Evolutionary conservation across 2,797 vertebrate genomes (phyloP).

Genomic region (Gymnothorax reevesii): DNA sequence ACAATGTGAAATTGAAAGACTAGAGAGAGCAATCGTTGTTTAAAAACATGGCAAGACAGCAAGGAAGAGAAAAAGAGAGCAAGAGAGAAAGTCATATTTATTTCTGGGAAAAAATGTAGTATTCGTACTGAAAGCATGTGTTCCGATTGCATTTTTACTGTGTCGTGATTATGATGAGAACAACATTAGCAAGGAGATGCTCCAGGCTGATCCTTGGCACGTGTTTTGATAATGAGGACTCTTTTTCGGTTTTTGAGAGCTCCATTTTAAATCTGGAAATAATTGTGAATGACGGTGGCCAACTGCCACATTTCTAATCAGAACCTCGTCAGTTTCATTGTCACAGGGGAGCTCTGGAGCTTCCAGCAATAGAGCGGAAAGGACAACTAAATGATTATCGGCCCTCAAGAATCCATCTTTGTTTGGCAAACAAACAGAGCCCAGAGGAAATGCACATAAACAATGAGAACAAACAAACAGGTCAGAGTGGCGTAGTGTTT

Average conservation of each 20-base stretch:
- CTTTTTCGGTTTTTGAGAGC: neutral
- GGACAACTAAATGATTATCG: conserved; percentile 11
- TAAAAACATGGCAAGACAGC: neutral
- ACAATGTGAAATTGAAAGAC: neutral
- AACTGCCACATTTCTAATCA: neutral
- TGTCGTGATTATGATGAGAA: neutral
- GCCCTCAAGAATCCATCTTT: conserved; percentile 11
- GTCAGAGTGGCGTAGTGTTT: neutral
- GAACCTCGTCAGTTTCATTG: neutral
- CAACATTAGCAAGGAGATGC: neutral
- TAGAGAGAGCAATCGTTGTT: neutral
- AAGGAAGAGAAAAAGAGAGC: neutral
- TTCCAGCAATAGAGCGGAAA: neutral
- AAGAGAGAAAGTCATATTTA: neutral
- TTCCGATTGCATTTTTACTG: neutral
- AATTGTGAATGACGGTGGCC: neutral
- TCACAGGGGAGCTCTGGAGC: neutral
- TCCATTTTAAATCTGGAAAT: neutral
- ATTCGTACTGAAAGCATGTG: neutral
- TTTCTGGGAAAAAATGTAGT: neutral
- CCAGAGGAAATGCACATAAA: conserved; percentile 27
- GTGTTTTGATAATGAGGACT: neutral
- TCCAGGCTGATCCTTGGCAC: neutral
- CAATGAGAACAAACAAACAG: conserved; percentile 25
- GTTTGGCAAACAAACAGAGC: conserved; percentile 20